Evolutionary conservation across 1,140 invertebrate genomes (phyloP), one percentile per base, ranked within the genome.

Genomic region (Tetramorium parvispinum): DNA sequence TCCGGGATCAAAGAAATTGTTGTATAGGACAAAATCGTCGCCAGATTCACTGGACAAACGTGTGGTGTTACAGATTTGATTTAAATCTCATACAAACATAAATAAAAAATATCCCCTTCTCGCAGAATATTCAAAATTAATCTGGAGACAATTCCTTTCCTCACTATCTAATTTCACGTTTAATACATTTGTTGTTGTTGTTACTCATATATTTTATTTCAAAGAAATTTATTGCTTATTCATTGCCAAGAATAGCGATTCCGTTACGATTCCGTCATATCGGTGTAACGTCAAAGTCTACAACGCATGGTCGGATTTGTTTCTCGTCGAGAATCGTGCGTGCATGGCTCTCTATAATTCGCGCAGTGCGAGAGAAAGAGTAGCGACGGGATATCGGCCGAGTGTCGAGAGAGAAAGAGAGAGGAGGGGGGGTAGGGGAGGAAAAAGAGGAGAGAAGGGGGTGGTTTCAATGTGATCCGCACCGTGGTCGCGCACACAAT

Each of bases 401-500:
- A 24, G n/a, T 8, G 13, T 13, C 43, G 51, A 75, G 32, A 57
- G 32, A 75, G 10, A 66, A 18, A 66, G 32, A 53, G 70, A 53
- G 49, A 53, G 18, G 16, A 73, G 43, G 55, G 49, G 11, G 70
- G 11, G 49, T 37, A 16, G 13, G 24, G 21, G 18, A 73, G 21
- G 21, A 13, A 11, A 11, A 32, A 18, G 46, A 40, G 18, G 32
- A 24, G n/a, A 18, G 18, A 46, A 11, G 8, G 46, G 21, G 6
- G 21, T 46, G 27, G 10, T 37, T 82, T 68, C 65, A 76, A 68
- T 66, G 79, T 75, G 59, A 83, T 76, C 49, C 55, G 32, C 43
- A 55, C 43, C 77, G 78, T 37, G 40, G 57, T 8, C 75, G 73
- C 85, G 86, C 86, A 81, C 79, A 91, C 85, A 89, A 89, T 91